phyloP scores from a whole-genome alignment of 2,113 vertebrate genomes.

The Percina caprodes region DNA sequence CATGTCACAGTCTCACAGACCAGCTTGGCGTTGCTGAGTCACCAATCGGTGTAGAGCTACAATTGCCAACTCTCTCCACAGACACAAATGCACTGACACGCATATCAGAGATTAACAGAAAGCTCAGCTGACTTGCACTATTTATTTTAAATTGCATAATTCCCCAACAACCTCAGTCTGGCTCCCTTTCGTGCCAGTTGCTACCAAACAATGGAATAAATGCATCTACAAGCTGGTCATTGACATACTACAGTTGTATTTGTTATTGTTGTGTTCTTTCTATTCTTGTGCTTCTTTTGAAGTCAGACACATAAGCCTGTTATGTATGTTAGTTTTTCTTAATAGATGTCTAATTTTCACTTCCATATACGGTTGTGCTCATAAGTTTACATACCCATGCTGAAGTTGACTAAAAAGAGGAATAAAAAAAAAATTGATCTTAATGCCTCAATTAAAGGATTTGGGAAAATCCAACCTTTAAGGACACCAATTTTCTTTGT shows the following conservation, averaged over 20 bases:
- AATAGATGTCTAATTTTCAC: not conserved
- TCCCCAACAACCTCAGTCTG: not conserved
- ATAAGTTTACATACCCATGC: too few relatives aligned
- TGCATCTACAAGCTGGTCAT: not conserved
- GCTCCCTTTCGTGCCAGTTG: not conserved
- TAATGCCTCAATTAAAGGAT: too few relatives aligned
- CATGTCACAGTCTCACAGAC: slow-evolving; percentile 78
- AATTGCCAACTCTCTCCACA: slow-evolving; percentile 42
- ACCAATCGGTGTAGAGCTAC: slow-evolving; percentile 46
- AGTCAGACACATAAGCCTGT: not conserved
- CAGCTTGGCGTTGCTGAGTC: slow-evolving; percentile 73
- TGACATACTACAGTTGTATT: not conserved
- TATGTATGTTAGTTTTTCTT: not conserved
- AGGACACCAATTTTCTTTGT: too few relatives aligned
- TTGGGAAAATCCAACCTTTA: too few relatives aligned
- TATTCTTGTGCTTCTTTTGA: not conserved
- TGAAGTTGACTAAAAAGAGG: too few relatives aligned
- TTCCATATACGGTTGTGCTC: not conserved
- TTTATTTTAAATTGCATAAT: slow-evolving; percentile 1
- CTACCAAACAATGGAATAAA: not conserved
- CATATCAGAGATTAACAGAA: slow-evolving; percentile 11
- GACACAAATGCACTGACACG: slow-evolving; percentile 43
- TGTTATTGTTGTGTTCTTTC: not conserved
- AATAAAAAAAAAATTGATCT: too few relatives aligned
- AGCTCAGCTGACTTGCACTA: not conserved